Base-by-base conservation (phyloP, 2,888 invertebrate genomes). In the Abscondita cerata region DNA sequence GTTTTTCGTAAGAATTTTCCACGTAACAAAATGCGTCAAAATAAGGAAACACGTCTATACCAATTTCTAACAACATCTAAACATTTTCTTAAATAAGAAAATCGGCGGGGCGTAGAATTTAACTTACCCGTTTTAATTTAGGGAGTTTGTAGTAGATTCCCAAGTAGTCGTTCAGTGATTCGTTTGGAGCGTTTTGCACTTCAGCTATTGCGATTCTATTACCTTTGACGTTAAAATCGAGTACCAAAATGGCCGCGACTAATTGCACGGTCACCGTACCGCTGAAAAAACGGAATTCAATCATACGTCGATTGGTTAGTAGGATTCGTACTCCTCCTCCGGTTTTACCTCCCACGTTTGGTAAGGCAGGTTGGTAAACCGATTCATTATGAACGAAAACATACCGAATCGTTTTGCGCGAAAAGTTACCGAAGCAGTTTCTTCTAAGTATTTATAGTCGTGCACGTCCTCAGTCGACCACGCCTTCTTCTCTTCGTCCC, bases 361-460 rank as follows among this genome's bases (percentile, higher is more conserved):
- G 76, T 88, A 94, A 0, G 95, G 95, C 92, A 94, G 81, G 76
- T 94, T 94, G 58, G 88, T 85, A 78, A 91, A 93, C 52, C 88
- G 85, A 60, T 88, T 85, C 90, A 89, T 0, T 2, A 55, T 62
- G 5, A 65, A 36, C 1, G 55, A 51, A 20, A 65, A 62, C 18
- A 87, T 86, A 0, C 80, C 80, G 67, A 91, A 83, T 54, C 87
- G 84, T 0, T 91, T 91, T 0, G 89, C 89, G 52, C 92, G 83
- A 73, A 94, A 93, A 66, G 90, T 89, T 41, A 93, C 82, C 0
- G 86, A 87, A 3, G 91, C 86, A 73, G 92, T 92, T 72, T 94
- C 93, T 76, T 95, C 95, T 75, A 93, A 93, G 73, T 89, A 94
- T 77, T 93, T 59, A 5, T 78, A 63, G 60, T 80, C 80, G 62